phyloP scores from a whole-genome alignment of 2,888 invertebrate genomes.

The Noctua fimbriata region DNA sequence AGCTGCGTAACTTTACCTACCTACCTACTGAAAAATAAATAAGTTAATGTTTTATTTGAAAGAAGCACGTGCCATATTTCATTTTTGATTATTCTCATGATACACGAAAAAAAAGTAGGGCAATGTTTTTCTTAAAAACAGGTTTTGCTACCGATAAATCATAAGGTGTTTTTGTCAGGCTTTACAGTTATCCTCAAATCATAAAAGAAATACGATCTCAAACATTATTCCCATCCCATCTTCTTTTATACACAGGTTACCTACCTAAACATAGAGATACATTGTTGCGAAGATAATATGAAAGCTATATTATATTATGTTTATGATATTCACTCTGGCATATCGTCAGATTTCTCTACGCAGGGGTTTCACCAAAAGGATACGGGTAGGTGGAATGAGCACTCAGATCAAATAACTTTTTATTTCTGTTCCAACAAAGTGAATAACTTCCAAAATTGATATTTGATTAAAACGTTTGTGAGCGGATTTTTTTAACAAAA shows the following conservation, averaged over 20 bases:
- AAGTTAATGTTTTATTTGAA: not conserved
- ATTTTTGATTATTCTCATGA: not conserved
- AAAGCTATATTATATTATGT: conserved; percentile 46
- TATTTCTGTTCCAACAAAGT: conserved; percentile 61
- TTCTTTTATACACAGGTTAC: not conserved
- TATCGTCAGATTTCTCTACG: conserved; percentile 53
- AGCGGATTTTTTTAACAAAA: conserved; percentile 51
- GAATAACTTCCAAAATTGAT: conserved; percentile 65
- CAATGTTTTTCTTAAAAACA: not conserved
- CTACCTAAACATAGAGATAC: not conserved
- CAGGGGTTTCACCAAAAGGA: conserved; percentile 55
- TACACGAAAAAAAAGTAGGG: not conserved
- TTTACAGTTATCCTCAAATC: conserved; percentile 22
- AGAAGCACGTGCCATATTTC: not conserved
- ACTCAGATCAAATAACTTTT: conserved; percentile 61
- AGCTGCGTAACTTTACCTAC: not conserved
- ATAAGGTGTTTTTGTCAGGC: not conserved
- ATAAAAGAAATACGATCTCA: conserved; percentile 12
- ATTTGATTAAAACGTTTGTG: conserved; percentile 60
- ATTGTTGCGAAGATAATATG: conserved; percentile 31
- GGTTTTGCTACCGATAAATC: not conserved
- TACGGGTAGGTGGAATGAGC: conserved; percentile 53
- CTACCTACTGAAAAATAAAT: not conserved
- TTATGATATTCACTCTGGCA: conserved; percentile 43
- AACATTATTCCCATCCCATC: not conserved